These are phyloP conservation scores for Spea multiplicata DNA, from an alignment of 2,113 vertebrate species.

Conservation along the genomic window DNA sequence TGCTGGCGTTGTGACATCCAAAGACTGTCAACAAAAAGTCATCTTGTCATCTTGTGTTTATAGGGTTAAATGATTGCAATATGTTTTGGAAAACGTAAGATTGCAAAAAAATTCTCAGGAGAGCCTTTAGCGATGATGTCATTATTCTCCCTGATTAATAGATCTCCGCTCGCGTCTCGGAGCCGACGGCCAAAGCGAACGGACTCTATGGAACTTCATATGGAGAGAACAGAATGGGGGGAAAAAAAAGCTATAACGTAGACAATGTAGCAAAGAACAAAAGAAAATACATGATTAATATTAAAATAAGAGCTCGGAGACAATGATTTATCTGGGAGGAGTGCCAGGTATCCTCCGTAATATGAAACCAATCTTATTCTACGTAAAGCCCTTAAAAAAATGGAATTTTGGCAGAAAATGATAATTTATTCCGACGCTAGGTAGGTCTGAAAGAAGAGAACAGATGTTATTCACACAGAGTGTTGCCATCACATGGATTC, in stretches of 20 bases:
- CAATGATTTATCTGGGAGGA: slow-evolving; percentile 59
- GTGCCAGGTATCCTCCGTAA: slow-evolving; percentile 57
- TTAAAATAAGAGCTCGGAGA: slow-evolving; percentile 44
- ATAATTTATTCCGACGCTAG: slow-evolving; percentile 78
- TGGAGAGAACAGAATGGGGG: slow-evolving; percentile 8
- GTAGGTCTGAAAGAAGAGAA: slow-evolving; percentile 61
- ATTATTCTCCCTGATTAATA: slow-evolving; percentile 67
- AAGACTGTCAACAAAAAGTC: too few species aligned
- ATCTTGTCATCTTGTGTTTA: too few species aligned
- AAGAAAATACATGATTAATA: slow-evolving; percentile 32
- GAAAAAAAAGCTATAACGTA: neutral
- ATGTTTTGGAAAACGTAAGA: too few species aligned
- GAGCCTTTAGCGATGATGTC: slow-evolving; percentile 57
- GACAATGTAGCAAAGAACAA: slow-evolving; percentile 21
- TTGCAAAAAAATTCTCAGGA: slow-evolving; percentile 51
- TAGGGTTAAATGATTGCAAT: too few species aligned
- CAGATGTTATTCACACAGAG: slow-evolving; percentile 73
- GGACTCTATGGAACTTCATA: slow-evolving; percentile 43
- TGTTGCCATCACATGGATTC: slow-evolving; percentile 63
- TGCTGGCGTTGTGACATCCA: too few species aligned
- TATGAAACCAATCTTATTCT: slow-evolving; percentile 72
- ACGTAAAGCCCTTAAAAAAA: slow-evolving; percentile 70
- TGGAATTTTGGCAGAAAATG: slow-evolving; percentile 62
- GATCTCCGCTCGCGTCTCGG: slow-evolving; percentile 52
- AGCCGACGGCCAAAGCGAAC: slow-evolving; percentile 46